phyloP scores from a whole-genome alignment of 2,888 invertebrate species.

The Drosophila meridionalis region DNA sequence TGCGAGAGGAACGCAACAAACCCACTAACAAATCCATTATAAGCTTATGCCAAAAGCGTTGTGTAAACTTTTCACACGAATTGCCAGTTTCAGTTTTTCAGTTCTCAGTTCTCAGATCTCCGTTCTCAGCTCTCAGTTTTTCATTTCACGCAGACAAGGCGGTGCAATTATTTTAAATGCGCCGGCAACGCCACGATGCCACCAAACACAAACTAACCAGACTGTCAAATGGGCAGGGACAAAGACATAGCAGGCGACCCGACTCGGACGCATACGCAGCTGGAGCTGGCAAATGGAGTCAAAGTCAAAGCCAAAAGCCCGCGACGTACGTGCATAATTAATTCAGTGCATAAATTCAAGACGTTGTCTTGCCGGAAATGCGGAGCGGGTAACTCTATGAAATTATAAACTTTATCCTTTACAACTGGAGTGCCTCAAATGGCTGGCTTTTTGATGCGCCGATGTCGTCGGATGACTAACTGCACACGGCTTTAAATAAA shows the following conservation, averaged over 20 bases:
- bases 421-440: conserved; percentile 47
- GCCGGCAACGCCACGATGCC: conserved; percentile 62
- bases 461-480: conserved; percentile 34
- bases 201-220: conserved; percentile 70
- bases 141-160: conserved; percentile 36
- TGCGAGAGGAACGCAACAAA: conserved; percentile 48
- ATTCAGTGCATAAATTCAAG: conserved; percentile 80
- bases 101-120: neutral
- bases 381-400: conserved; percentile 64
- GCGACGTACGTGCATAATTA: conserved; percentile 78
- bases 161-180: conserved; percentile 79
- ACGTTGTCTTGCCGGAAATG: conserved; percentile 47
- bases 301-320: conserved; percentile 46
- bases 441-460: conserved; percentile 56
- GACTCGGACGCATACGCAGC: conserved; percentile 35
- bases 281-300: conserved; percentile 17
- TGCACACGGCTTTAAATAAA: conserved; percentile 67
- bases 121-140: neutral
- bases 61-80: conserved; percentile 78
- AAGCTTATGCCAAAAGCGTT: conserved; percentile 77
- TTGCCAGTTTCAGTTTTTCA: conserved; percentile 54
- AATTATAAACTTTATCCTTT: conserved; percentile 78
- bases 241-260: neutral
- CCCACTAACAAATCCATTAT: conserved; percentile 76
- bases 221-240: conserved; percentile 36